These are phyloP conservation scores for Alethe diademata DNA, from an alignment of 2,113 vertebrate species.

Conservation along the genomic window DNA sequence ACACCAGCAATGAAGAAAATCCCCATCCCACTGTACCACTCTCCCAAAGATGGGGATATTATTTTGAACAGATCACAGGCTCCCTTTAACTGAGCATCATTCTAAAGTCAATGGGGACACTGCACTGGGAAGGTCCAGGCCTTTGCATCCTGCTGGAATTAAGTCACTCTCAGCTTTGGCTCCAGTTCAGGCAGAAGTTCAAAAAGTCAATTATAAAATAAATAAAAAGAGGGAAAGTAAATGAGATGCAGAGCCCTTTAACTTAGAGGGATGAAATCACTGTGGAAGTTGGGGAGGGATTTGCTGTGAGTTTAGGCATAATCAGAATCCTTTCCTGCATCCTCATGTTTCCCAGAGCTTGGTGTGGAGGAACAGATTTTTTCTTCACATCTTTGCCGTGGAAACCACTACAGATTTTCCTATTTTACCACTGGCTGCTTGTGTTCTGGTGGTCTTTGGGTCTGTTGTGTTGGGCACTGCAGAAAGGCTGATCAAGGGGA, in stretches of 20 bases:
- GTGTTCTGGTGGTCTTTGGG: background rate
- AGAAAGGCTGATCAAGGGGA: background rate
- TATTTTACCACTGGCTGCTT: fast-evolving
- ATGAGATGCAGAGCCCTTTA: conserved; percentile 19
- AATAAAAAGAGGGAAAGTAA: conserved; percentile 29
- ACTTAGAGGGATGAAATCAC: background rate
- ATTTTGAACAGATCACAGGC: background rate
- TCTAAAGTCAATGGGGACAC: background rate
- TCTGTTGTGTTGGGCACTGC: background rate
- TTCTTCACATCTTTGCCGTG: background rate
- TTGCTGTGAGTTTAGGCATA: background rate
- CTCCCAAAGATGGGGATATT: background rate
- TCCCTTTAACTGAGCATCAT: background rate
- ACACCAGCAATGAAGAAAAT: background rate
- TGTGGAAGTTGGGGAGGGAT: background rate
- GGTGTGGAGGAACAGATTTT: background rate
- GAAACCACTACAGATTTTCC: background rate
- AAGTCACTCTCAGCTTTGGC: background rate
- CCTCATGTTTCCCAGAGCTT: fast-evolving
- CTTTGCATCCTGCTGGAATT: background rate
- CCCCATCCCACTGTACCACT: background rate
- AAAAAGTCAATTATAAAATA: conserved; percentile 38
- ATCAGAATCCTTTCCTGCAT: background rate
- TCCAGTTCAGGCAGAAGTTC: conserved; percentile 28
- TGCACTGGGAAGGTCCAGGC: background rate